Evolutionary conservation across 92 coral and sea anemone genomes (phyloP).

Genomic region (Porites divaricata): DNA sequence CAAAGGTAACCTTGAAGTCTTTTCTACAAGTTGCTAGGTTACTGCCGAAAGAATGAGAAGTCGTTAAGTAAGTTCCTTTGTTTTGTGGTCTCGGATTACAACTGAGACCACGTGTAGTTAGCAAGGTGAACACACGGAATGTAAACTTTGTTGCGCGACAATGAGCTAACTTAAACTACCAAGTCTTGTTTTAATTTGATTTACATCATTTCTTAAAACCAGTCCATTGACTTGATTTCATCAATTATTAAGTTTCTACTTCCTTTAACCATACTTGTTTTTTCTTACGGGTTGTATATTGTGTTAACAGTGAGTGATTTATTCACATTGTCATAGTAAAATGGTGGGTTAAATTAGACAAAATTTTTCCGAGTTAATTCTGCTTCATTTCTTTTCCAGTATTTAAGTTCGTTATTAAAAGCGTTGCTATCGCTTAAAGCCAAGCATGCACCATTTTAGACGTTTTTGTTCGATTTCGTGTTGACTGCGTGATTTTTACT

Average conservation of each 20-base stretch:
- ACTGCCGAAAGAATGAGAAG: conserved; percentile 12
- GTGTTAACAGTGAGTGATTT: conserved; percentile 4
- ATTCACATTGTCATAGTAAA: conserved; percentile 11
- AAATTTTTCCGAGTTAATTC: background rate
- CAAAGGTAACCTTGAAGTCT: background rate
- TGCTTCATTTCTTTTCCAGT: background rate
- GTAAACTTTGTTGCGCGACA: conserved; percentile 16
- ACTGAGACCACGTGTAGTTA: conserved; percentile 32
- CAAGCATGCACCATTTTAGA: background rate
- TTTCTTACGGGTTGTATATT: conserved; percentile 24
- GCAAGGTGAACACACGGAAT: conserved; percentile 10
- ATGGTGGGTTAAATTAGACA: background rate
- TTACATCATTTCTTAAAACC: background rate
- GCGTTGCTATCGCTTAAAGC: background rate
- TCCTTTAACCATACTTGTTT: too few species aligned
- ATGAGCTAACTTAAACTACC: background rate
- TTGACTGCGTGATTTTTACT: background rate
- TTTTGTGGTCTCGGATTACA: conserved; percentile 7
- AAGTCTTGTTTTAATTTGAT: background rate
- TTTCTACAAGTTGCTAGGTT: conserved; percentile 32
- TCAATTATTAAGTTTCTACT: background rate
- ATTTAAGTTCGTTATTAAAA: background rate
- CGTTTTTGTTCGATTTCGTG: conserved; percentile 4
- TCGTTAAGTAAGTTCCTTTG: conserved; percentile 38
- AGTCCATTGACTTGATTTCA: background rate